phyloP scores from a whole-genome alignment of 2,888 invertebrate genomes.

The Pheosia gnoma region DNA sequence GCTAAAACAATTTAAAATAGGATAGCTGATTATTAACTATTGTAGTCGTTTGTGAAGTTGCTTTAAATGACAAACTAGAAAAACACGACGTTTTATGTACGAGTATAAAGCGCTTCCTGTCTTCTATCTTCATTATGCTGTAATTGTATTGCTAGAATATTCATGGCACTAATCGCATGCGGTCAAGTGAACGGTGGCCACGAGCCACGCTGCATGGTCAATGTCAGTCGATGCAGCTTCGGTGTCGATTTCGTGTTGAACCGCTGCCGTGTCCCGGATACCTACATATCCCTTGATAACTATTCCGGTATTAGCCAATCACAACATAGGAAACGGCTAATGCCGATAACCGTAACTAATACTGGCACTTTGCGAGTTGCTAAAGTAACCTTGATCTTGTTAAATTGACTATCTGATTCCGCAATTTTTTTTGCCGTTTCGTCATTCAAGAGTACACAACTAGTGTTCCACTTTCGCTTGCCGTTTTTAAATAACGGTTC shows the following conservation, averaged over 20 bases:
- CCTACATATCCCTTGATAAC: conserved; percentile 11
- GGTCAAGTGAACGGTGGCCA: conserved; percentile 49
- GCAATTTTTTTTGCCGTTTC: conserved; percentile 18
- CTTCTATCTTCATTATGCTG: conserved; percentile 12
- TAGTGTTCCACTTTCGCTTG: conserved; percentile 29
- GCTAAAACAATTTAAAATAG: no score
- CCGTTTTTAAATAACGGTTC: conserved; percentile 25
- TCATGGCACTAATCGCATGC: conserved; percentile 39
- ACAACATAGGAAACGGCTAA: background rate
- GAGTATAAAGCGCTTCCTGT: conserved; percentile 6
- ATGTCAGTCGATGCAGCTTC: conserved; percentile 56
- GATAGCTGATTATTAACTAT: no score
- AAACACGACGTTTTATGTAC: background rate
- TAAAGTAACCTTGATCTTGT: conserved; percentile 21
- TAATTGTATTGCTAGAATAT: conserved; percentile 37
- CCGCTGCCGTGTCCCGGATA: conserved; percentile 33
- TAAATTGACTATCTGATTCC: conserved; percentile 13
- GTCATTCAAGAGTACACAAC: conserved; percentile 11
- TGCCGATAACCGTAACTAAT: conserved; percentile 10
- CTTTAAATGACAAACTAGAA: no score
- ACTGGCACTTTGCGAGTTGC: conserved; percentile 5
- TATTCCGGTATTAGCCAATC: background rate
- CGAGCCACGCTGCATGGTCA: conserved; percentile 57
- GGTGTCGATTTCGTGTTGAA: conserved; percentile 36
- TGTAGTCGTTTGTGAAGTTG: no score